phyloP scores from a whole-genome alignment of 2,797 vertebrate species.

The Hybognathus amarus region DNA sequence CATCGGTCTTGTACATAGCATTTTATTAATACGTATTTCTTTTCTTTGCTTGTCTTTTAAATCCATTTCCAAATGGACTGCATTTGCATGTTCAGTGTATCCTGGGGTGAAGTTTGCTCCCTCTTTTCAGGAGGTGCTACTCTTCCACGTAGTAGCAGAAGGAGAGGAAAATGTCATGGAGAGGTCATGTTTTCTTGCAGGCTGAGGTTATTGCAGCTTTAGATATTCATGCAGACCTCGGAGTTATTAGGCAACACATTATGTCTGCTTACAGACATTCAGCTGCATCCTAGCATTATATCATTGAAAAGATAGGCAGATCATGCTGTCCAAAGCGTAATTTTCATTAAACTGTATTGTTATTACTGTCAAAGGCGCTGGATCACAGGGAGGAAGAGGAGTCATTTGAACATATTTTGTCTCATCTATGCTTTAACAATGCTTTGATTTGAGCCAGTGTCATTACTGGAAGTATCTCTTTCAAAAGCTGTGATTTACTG shows the following conservation, averaged over 20 bases:
- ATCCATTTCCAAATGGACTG: constrained; percentile 8
- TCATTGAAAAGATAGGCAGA: constrained; percentile 2
- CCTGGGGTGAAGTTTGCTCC: constrained; percentile 1
- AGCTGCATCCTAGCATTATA: constrained; percentile 16
- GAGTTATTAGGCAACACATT: constrained; percentile 13
- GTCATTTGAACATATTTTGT: constrained; percentile 19
- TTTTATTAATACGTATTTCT: constrained; percentile 26
- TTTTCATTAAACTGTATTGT: constrained; percentile 20
- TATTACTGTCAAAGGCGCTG: neutral
- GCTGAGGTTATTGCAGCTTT: constrained; percentile 58
- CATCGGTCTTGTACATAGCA: constrained; percentile 28
- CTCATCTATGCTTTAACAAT: constrained; percentile 22
- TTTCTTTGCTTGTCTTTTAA: constrained; percentile 46
- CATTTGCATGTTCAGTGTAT: constrained; percentile 47
- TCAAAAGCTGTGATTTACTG: constrained; percentile 71
- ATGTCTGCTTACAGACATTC: constrained; percentile 2
- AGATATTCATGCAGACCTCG: constrained; percentile 56
- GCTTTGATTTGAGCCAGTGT: constrained; percentile 49
- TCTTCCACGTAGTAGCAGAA: neutral
- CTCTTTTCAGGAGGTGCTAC: neutral
- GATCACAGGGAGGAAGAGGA: neutral
- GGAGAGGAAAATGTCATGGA: neutral
- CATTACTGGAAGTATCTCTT: constrained; percentile 59
- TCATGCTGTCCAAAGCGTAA: constrained; percentile 1
- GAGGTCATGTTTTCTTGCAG: constrained; percentile 27